Percentiles rank a stretch among this genome's conserved stretches.
phyloP scores from a whole-genome alignment of 2,113 vertebrate species.

The Deroptyus accipitrinus region DNA sequence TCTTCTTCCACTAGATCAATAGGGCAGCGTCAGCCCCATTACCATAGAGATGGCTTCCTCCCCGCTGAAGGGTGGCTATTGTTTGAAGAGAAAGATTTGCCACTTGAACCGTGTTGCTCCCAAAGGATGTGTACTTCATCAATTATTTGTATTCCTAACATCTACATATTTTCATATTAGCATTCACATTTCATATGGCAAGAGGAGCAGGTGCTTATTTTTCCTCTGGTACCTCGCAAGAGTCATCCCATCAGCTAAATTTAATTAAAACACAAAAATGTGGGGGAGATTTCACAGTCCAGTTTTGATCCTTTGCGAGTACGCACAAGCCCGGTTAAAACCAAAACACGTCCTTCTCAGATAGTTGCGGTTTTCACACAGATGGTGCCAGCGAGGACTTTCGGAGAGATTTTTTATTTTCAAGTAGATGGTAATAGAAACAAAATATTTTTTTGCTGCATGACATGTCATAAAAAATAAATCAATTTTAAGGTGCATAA shows the following conservation, averaged over 20 bases:
- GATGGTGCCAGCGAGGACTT: not conserved
- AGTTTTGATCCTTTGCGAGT: not conserved
- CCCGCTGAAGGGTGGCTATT: conserved; percentile 78
- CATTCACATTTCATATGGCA: not conserved
- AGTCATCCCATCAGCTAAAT: not conserved
- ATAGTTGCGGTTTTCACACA: not conserved
- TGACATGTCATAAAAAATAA: not conserved
- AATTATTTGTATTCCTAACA: conserved; percentile 81
- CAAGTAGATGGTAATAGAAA: not conserved
- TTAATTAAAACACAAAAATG: not conserved
- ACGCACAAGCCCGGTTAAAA: not conserved
- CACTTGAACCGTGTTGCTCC: conserved; percentile 81
- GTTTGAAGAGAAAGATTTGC: conserved; percentile 81
- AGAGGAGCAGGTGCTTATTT: not conserved
- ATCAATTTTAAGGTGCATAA: not conserved
- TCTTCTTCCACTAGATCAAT: conserved; percentile 85
- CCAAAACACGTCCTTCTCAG: not conserved
- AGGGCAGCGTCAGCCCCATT: conserved; percentile 81
- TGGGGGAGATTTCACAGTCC: not conserved
- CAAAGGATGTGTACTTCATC: conserved; percentile 81
- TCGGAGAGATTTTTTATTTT: not conserved
- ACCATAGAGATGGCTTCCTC: conserved; percentile 84
- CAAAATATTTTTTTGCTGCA: not conserved
- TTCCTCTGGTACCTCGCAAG: not conserved
- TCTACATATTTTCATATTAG: conserved; percentile 76